Conservation (phyloP, 2,888 invertebrate species). For the Arge pagana region DNA sequence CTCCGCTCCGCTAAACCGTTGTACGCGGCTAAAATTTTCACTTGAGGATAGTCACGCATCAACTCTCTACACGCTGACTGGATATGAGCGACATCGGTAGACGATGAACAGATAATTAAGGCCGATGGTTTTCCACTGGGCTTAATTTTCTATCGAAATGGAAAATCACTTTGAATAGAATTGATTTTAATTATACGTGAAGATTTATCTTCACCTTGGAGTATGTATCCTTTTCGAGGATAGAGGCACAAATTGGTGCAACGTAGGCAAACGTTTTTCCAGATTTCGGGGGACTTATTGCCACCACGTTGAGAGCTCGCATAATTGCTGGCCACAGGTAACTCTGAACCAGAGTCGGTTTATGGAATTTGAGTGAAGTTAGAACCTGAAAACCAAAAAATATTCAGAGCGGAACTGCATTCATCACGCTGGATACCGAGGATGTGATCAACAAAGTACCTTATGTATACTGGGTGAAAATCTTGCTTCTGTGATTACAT, state of each 20-base stretch:
- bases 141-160: conserved; percentile 33
- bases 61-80: conserved; percentile 34
- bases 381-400: conserved; percentile 35
- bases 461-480: conserved; percentile 41
- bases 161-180: conserved; percentile 11
- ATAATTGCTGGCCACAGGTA: conserved; percentile 74
- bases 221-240: conserved; percentile 57
- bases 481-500: conserved; percentile 38
- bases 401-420: neutral
- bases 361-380: conserved; percentile 51
- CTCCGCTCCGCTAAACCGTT: conserved; percentile 44
- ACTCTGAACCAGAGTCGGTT: conserved; percentile 66
- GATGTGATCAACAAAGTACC: conserved; percentile 30
- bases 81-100: conserved; percentile 40
- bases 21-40: conserved; percentile 41
- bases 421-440: neutral
- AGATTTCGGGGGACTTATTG: conserved; percentile 64
- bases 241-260: conserved; percentile 68
- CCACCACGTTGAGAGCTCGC: conserved; percentile 68
- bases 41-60: conserved; percentile 31
- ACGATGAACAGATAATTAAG: conserved; percentile 68
- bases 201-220: conserved; percentile 27
- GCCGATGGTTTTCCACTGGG: conserved; percentile 67
- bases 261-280: conserved; percentile 77
- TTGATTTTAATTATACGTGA: conserved; percentile 37